Base-by-base conservation (phyloP, 1,140 invertebrate genomes). In the Orchestia grillus region DNA sequence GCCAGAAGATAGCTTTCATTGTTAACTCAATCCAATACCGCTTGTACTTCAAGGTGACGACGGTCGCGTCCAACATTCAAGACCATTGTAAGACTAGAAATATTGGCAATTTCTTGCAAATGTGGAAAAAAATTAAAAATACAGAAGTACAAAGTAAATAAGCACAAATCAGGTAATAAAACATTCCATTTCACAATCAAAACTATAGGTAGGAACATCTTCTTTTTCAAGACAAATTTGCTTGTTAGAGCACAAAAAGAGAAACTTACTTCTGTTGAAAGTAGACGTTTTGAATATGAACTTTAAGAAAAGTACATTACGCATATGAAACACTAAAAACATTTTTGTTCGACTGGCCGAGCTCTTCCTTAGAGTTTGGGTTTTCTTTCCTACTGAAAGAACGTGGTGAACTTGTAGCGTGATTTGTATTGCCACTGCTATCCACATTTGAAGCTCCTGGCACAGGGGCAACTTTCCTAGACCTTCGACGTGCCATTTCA, bases 401-500 rank as follows among this genome's bases (percentile, higher is more conserved):
- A 94, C 44, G 43, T 15, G 44, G 4, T 44, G 92, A 44, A 44
- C 92, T 94, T 94, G 45, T 94, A 0, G 41, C 28, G 19, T 40
- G 44, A 44, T 47, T 3, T n/a, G 43, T 40, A 94, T 19, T 16
- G 6, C 40, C 40, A 40, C 44, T 15, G 40, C 43, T 36, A 28
- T 41, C 88, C n/a, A 41, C 43, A 42, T 44, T 90, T 42, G n/a
- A 15, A 3, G 28, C 88, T 44, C 6, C 4, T 44, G 92, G 44
- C 19, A 94, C 92, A 40, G 92, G 92, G 6, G 92, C 44, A 45
- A 94, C 92, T 94, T 94, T 94, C 44, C 92, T 94, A 45, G 92
- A 94, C 36, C 44, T 94, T 44, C 92, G 92, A 4, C 92, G 36
- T 0, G 43, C 92, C 40, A 90, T 44, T 41, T 90, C 88, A 1